Evolutionary conservation across 2,797 vertebrate species (phyloP), one percentile per base, ranked within the genome.

Genomic region (Schizopygopsis pylzovi): DNA sequence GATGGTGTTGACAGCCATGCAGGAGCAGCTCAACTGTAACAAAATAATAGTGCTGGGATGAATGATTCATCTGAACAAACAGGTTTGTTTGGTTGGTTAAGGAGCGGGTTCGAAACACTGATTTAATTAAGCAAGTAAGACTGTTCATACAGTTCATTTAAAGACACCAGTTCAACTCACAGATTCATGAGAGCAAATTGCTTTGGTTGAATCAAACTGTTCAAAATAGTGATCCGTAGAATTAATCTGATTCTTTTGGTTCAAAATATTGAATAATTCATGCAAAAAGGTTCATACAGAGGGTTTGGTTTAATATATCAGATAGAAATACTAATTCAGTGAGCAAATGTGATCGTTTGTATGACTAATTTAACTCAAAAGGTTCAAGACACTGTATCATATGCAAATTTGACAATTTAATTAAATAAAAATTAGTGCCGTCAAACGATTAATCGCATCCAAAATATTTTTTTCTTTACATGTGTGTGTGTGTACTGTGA

Each of bases 1-100:
- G 67, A 78, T 39, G 22, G 45, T 78, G 61, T 39, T 68, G 81
- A 83, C 81, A 83, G 70, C 13, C 70, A 47, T 22, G 22, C 13
- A 16, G 59, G 47, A 76, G 39, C n/a, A n/a, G n/a, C n/a, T 72
- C 6, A 7, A 75, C 72, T 18, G 71, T 18, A 37, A 22, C 11
- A 8, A 22, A 37, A 76, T 37, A 22, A 37, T 4, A 39, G 49
- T 8, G 33, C 33, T 4, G 18, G 20, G 52, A 56, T 0, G 7
- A 77, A 12, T 56, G 11, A 59, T 77, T 77, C 33, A 16, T 2
- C 41, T 39, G 49, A 54, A 54, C 49, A 39, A 77, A 77, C 72
- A 33, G 4, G 45, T 75, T 75, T 33, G 25, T 52, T 73, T 33
- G 1, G 72, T 33, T 52, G 45, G 16, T 33, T 33, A 33, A 52